These are phyloP conservation scores for Caenorhabditis doughertyi DNA, from an alignment of 2,888 invertebrate species.

Conservation along the genomic window DNA sequence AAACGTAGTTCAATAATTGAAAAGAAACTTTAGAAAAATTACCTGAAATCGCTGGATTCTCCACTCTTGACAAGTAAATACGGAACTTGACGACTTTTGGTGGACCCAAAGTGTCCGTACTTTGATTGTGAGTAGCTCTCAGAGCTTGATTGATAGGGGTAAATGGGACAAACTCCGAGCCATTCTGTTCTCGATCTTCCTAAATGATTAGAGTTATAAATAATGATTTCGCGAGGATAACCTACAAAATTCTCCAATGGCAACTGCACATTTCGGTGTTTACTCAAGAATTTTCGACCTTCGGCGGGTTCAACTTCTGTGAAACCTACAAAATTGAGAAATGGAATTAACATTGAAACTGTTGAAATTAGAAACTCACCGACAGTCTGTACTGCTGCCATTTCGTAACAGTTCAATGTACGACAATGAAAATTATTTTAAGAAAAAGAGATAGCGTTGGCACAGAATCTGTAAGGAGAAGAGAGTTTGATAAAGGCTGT, in stretches of 20 bases:
- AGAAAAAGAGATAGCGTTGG: not conserved
- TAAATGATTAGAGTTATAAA: not conserved
- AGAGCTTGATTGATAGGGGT: conserved; percentile 46
- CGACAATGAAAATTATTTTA: not conserved
- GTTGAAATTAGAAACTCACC: conserved; percentile 8
- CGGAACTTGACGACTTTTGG: conserved; percentile 46
- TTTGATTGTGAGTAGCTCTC: conserved; percentile 34
- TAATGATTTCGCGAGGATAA: not conserved
- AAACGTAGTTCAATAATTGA: too few species aligned
- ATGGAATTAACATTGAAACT: not conserved
- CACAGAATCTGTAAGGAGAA: not conserved
- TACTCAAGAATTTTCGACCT: conserved; percentile 39
- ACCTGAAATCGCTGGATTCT: conserved; percentile 11
- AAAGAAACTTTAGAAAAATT: not conserved
- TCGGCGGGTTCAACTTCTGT: conserved; percentile 32
- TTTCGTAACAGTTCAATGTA: conserved; percentile 22
- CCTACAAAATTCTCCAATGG: conserved; percentile 44
- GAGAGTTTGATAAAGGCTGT: too few species aligned
- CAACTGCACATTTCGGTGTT: conserved; percentile 33
- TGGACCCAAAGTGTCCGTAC: conserved; percentile 43
- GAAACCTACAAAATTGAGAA: not conserved
- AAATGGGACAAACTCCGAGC: conserved; percentile 23
- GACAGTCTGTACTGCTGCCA: conserved; percentile 17
- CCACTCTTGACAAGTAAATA: conserved; percentile 44
- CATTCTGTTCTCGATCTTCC: conserved; percentile 9